Percentiles rank a stretch among this genome's conserved stretches.
These are phyloP conservation scores for Ageneiosus marmoratus DNA, from an alignment of 2,113 vertebrate species.

Conservation along the genomic window DNA sequence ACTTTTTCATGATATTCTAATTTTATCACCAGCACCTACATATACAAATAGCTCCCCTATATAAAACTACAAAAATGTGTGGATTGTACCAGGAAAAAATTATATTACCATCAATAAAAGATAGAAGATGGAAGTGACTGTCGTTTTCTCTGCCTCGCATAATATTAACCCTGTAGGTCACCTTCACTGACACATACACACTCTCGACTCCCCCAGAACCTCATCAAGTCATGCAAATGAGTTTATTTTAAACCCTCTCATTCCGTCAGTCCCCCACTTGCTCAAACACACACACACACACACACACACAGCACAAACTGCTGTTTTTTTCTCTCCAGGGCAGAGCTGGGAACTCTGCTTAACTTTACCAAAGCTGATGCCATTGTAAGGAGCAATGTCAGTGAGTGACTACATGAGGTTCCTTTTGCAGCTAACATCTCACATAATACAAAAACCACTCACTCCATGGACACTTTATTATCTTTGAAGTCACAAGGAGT, in stretches of 20 bases:
- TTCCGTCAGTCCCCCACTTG: slow-evolving; percentile 19
- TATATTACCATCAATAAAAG: neutral
- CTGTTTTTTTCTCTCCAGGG: slow-evolving; percentile 34
- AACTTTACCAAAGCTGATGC: neutral
- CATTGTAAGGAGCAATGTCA: neutral
- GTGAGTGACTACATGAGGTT: neutral
- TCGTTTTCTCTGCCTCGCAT: slow-evolving; percentile 14
- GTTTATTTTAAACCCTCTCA: slow-evolving; percentile 46
- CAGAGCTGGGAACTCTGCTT: neutral
- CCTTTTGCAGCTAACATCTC: neutral
- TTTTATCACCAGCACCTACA: too few species aligned
- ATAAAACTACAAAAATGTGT: neutral
- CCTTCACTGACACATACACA: slow-evolving; percentile 38
- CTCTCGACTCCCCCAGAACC: slow-evolving; percentile 37
- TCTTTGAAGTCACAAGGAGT: neutral
- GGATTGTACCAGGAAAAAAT: neutral
- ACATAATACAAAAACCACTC: slow-evolving; percentile 4
- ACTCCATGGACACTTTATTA: neutral
- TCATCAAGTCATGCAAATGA: slow-evolving; percentile 53
- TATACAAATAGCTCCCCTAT: too few species aligned
- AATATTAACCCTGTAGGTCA: slow-evolving; percentile 43
- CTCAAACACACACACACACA: slow-evolving; percentile 20
- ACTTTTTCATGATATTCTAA: too few species aligned
- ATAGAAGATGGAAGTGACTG: neutral
- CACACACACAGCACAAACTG: slow-evolving; percentile 22